A percentile compares a stretch with the other conserved stretches of the same genome.
Evolutionary conservation across 2,888 invertebrate species (phyloP).

Genomic region (Limulus polyphemus): DNA sequence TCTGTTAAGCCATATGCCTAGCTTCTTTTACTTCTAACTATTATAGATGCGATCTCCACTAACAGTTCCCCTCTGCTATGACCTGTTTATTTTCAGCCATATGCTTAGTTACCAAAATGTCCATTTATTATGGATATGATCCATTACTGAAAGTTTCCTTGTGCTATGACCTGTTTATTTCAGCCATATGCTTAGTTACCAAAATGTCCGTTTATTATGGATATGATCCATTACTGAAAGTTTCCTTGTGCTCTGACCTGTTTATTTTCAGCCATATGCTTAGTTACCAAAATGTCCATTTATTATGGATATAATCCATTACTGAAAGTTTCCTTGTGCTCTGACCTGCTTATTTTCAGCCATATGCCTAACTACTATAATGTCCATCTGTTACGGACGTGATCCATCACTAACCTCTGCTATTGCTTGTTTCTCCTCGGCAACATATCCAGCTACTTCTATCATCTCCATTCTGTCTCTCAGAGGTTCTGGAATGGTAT

Average conservation of each 20-base stretch:
- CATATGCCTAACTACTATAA: not conserved
- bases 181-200: too few species aligned
- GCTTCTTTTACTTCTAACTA: too few species aligned
- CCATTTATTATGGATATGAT: not conserved
- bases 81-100: too few species aligned
- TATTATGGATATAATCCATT: not conserved
- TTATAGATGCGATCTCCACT: too few species aligned
- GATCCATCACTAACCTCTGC: conserved; percentile 48
- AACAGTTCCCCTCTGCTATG: too few species aligned
- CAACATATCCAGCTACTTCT: conserved; percentile 96
- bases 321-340: not conserved
- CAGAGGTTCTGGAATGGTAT: conserved; percentile 92
- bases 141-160: not conserved
- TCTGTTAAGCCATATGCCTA: too few species aligned
- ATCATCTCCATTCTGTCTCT: conserved; percentile 99
- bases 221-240: too few species aligned
- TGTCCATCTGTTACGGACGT: not conserved
- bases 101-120: not conserved
- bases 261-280: too few species aligned
- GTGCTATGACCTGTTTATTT: too few species aligned
- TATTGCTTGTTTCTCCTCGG: conserved; percentile 94
- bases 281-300: not conserved
- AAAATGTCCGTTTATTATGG: too few species aligned
- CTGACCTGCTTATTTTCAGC: too few species aligned
- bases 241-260: too few species aligned